Percentiles rank a stretch among this genome's conserved stretches.
Conservation (phyloP, 2,113 vertebrate genomes). For the Alexandromys fortis region DNA sequence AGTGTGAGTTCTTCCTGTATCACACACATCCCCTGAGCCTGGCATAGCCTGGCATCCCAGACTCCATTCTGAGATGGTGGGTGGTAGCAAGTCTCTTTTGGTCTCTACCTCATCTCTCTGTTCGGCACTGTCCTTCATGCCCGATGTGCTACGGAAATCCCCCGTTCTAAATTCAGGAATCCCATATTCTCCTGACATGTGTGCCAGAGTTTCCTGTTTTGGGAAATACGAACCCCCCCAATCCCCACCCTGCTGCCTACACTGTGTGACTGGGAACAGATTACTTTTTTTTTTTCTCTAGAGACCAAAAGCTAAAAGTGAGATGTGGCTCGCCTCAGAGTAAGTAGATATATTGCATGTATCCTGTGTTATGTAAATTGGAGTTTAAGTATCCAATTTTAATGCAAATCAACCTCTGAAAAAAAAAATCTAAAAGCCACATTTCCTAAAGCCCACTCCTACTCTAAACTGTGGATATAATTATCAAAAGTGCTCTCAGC, state of each 20-base stretch:
- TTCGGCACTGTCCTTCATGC: background rate
- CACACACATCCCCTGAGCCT: background rate
- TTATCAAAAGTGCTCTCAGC: conserved; percentile 60
- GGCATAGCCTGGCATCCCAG: background rate
- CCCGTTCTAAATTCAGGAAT: conserved; percentile 40
- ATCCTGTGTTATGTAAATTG: conserved; percentile 71
- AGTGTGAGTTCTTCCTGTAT: background rate
- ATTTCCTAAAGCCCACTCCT: conserved; percentile 66
- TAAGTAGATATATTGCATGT: conserved; percentile 56
- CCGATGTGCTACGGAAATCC: background rate
- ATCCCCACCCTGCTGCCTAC: background rate
- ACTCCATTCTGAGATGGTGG: background rate
- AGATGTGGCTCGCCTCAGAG: conserved; percentile 29
- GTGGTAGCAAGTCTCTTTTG: background rate
- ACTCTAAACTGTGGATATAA: conserved; percentile 58
- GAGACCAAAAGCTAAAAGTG: conserved; percentile 64
- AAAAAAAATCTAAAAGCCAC: conserved; percentile 59
- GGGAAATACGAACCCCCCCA: background rate
- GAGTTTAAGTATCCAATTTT: conserved; percentile 68
- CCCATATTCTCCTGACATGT: background rate
- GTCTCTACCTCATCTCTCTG: background rate
- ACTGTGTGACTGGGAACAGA: conserved; percentile 7
- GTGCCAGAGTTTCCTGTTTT: background rate
- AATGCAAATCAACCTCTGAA: conserved; percentile 74
- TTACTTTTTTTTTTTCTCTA: conserved; percentile 51